Evolutionary conservation across 2,113 vertebrate genomes (phyloP).

Genomic region (Danionella cerebrum): DNA sequence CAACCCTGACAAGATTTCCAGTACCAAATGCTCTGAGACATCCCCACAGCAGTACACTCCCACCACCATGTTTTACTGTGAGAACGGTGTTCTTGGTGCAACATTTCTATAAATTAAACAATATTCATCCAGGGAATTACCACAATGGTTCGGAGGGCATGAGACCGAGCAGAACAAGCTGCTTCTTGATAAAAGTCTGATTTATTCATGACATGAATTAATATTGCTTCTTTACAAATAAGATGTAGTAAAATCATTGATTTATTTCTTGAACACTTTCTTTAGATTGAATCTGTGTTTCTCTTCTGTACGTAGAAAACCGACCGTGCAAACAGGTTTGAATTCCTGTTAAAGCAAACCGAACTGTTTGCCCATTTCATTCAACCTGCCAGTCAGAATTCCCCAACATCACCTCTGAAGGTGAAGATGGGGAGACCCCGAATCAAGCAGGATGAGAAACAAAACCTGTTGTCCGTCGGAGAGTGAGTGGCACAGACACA

Average conservation of each 20-base stretch:
- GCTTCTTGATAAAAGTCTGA: too few relatives aligned
- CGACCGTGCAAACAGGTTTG: slow-evolving; percentile 81
- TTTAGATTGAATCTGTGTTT: background rate
- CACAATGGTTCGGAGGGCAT: too few relatives aligned
- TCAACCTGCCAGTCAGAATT: slow-evolving; percentile 81
- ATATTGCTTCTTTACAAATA: too few relatives aligned
- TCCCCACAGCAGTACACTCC: too few relatives aligned
- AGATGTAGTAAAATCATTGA: background rate
- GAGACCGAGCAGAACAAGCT: too few relatives aligned
- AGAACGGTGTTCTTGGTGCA: too few relatives aligned
- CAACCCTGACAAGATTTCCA: too few relatives aligned
- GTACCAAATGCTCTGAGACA: too few relatives aligned
- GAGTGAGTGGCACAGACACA: slow-evolving; percentile 64
- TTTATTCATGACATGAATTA: too few relatives aligned
- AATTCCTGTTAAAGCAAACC: slow-evolving; percentile 84
- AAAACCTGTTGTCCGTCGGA: slow-evolving; percentile 75
- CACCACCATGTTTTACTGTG: too few relatives aligned
- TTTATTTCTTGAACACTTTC: background rate
- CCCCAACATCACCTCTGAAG: slow-evolving; percentile 77
- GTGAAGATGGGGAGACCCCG: slow-evolving; percentile 74
- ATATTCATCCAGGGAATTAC: too few relatives aligned
- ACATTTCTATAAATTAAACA: too few relatives aligned
- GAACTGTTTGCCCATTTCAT: slow-evolving; percentile 87
- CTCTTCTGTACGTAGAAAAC: slow-evolving; percentile 66
- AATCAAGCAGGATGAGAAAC: slow-evolving; percentile 79